Conservation (phyloP, 2,797 vertebrate species). For the Nothura maculosa region DNA sequence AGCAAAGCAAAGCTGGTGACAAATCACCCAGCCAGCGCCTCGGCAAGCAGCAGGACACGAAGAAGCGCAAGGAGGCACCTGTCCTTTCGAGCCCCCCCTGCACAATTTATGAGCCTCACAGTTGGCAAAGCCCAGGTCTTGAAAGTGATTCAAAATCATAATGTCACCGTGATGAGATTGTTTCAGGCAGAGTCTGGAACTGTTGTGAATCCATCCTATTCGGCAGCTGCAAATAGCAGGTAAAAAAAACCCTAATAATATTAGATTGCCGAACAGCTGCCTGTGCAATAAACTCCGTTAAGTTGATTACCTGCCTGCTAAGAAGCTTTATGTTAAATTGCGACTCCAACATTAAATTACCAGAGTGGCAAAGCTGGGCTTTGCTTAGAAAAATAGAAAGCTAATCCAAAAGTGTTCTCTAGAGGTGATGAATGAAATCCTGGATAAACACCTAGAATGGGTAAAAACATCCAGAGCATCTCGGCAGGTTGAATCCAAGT, state of each 20-base stretch:
- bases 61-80: background rate
- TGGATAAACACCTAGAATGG: background rate
- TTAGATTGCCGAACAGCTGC: constrained; percentile 70
- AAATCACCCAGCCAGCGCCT: background rate
- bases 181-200: constrained; percentile 47
- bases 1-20: background rate
- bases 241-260: constrained; percentile 60
- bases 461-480: background rate
- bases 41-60: background rate
- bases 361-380: constrained; percentile 36
- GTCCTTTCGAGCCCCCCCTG: constrained; percentile 7
- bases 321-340: constrained; percentile 71
- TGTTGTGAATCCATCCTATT: constrained; percentile 56
- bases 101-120: constrained; percentile 1
- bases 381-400: constrained; percentile 36
- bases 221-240: constrained; percentile 64
- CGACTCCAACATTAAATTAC: constrained; percentile 64
- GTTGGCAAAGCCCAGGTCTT: constrained; percentile 28
- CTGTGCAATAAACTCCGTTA: constrained; percentile 65
- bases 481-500: background rate
- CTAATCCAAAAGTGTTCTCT: background rate
- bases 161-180: constrained; percentile 34
- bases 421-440: constrained; percentile 45
- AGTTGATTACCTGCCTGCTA: constrained; percentile 74
- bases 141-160: constrained; percentile 45